Percentiles rank a stretch among this genome's conserved stretches.
These are phyloP conservation scores for Lepidocyrtinus sp. DNA, from an alignment of 2,888 invertebrate species.

Conservation along the genomic window DNA sequence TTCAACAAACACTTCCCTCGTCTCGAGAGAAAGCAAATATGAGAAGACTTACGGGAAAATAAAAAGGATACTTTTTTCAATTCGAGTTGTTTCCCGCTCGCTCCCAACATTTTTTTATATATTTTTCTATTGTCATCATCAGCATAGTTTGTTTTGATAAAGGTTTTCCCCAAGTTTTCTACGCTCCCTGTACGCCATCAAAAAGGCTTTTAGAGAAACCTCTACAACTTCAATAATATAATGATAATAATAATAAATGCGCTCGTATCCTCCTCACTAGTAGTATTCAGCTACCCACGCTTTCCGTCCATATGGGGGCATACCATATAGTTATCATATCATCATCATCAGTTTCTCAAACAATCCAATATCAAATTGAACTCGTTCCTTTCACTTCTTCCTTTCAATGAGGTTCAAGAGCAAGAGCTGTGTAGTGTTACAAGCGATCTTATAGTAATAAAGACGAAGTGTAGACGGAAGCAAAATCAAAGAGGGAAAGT, in stretches of 20 bases:
- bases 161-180: neutral
- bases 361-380: neutral
- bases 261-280: neutral
- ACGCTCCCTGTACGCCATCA: no score
- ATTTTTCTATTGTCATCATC: neutral
- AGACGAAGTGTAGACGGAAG: no score
- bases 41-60: neutral
- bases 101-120: neutral
- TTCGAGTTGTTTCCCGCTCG: no score
- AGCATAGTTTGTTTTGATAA: neutral
- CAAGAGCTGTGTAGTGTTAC: no score
- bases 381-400: no score
- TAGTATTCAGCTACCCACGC: no score
- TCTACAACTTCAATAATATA: neutral
- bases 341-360: neutral
- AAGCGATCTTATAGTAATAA: no score
- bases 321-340: no score
- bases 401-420: no score
- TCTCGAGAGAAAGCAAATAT: slow-evolving; percentile 31
- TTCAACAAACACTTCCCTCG: slow-evolving; percentile 34
- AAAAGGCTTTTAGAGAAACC: neutral
- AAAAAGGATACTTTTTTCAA: neutral
- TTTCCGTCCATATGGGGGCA: neutral
- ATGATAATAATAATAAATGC: neutral
- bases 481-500: no score